Conservation (phyloP, 2,113 vertebrate species). For the Greenwoodochromis staneri region DNA sequence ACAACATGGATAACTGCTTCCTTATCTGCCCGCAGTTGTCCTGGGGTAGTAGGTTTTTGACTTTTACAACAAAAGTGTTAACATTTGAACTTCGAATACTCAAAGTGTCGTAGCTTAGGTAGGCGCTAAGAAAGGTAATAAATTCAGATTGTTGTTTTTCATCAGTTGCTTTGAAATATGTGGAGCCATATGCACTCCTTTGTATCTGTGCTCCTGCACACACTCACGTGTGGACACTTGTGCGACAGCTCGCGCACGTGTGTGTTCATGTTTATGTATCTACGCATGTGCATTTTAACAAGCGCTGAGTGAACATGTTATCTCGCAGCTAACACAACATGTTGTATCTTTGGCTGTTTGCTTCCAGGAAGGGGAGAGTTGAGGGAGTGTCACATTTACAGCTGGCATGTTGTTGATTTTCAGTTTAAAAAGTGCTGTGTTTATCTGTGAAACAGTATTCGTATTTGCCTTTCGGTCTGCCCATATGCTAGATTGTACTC, state of each 20-base stretch:
- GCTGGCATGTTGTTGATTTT: constrained; percentile 34
- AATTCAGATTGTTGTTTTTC: neutral
- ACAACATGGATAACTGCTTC: constrained; percentile 7
- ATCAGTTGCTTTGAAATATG: neutral
- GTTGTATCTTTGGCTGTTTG: constrained; percentile 36
- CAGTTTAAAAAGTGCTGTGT: neutral
- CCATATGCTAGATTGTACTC: neutral
- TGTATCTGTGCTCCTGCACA: neutral
- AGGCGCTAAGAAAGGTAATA: neutral
- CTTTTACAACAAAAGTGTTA: neutral
- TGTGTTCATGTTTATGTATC: neutral
- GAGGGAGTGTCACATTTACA: constrained; percentile 52
- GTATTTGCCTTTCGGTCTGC: neutral
- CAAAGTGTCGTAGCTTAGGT: neutral
- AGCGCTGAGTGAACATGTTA: constrained; percentile 19
- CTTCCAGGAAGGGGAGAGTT: constrained; percentile 44
- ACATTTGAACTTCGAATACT: neutral
- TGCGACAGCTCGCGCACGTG: neutral
- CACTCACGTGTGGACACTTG: neutral
- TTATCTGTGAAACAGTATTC: neutral
- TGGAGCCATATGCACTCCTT: neutral
- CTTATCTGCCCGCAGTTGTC: constrained; percentile 41
- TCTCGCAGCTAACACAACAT: constrained; percentile 39
- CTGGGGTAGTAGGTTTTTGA: neutral
- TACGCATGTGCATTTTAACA: neutral